Percentiles rank a stretch among this genome's conserved stretches.
These are phyloP conservation scores for Xestia sexstrigata DNA, from an alignment of 2,888 invertebrate species.

Conservation along the genomic window DNA sequence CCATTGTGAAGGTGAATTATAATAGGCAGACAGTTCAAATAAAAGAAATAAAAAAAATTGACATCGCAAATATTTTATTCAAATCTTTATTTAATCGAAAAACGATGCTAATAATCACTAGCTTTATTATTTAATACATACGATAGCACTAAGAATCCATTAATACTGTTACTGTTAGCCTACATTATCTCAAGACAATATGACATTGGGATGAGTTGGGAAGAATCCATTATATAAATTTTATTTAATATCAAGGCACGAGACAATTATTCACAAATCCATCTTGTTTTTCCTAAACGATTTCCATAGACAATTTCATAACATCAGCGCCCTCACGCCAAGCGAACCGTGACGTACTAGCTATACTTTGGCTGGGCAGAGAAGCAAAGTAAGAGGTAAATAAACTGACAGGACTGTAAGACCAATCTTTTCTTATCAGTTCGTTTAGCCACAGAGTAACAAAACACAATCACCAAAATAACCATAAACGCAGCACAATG, in stretches of 20 bases:
- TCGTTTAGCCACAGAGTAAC: background rate
- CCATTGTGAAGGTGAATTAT: background rate
- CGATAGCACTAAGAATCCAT: no score
- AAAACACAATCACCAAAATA: conserved; percentile 1
- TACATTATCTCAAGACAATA: background rate
- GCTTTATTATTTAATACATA: background rate
- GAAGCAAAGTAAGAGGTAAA: background rate
- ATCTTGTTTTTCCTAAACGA: background rate
- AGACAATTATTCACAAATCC: background rate
- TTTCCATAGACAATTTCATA: background rate
- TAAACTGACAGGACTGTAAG: background rate
- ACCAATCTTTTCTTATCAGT: background rate
- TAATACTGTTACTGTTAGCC: background rate
- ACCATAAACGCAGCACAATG: conserved; percentile 1
- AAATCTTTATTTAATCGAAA: background rate
- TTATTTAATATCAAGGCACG: background rate
- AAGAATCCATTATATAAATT: no score
- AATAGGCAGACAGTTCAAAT: background rate
- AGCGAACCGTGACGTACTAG: background rate
- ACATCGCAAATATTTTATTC: background rate
- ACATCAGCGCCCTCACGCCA: background rate
- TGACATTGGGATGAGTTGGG: no score
- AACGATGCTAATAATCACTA: background rate
- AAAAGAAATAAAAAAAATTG: background rate
- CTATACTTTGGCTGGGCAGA: background rate